Percentiles rank a stretch among this genome's conserved stretches.
These are phyloP conservation scores for Melipona quadrifasciata DNA, from an alignment of 1,140 invertebrate genomes.

Conservation along the genomic window DNA sequence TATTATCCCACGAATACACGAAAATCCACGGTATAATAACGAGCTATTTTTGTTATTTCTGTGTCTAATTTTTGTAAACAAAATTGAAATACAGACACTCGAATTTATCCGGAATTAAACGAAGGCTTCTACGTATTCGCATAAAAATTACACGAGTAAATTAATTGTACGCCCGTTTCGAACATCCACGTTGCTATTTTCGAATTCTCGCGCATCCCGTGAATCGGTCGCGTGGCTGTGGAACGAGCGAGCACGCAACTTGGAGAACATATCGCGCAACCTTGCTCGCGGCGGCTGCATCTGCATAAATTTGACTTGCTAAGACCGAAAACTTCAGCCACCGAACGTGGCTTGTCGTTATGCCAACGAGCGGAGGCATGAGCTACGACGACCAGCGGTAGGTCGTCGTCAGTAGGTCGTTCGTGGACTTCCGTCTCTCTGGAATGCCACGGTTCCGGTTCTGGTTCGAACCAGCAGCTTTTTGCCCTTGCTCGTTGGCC, in stretches of 20 bases:
- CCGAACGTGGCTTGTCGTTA: constrained; percentile 53
- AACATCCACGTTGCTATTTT: no score
- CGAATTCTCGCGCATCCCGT: background rate
- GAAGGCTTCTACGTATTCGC: no score
- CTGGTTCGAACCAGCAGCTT: background rate
- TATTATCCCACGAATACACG: no score
- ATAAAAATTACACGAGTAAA: no score
- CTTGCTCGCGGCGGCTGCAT: constrained; percentile 56
- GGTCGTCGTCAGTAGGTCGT: constrained; percentile 37
- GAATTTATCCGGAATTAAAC: no score
- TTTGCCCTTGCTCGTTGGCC: constrained; percentile 33
- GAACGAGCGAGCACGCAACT: constrained; percentile 48
- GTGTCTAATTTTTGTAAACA: no score
- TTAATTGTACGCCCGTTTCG: no score
- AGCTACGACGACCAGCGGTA: constrained; percentile 27
- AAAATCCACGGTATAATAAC: no score
- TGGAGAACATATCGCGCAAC: constrained; percentile 44
- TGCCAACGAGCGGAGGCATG: constrained; percentile 18
- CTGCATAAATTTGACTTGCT: constrained; percentile 81
- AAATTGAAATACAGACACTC: no score
- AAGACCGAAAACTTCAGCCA: constrained; percentile 68
- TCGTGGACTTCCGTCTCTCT: constrained; percentile 26
- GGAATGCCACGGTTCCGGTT: constrained; percentile 41
- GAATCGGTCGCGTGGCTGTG: constrained; percentile 1
- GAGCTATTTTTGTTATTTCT: no score